A percentile compares a stretch with the other conserved stretches of the same genome.
Evolutionary conservation across 1,140 invertebrate genomes (phyloP).

Genomic region (Leptinotarsa defecta): DNA sequence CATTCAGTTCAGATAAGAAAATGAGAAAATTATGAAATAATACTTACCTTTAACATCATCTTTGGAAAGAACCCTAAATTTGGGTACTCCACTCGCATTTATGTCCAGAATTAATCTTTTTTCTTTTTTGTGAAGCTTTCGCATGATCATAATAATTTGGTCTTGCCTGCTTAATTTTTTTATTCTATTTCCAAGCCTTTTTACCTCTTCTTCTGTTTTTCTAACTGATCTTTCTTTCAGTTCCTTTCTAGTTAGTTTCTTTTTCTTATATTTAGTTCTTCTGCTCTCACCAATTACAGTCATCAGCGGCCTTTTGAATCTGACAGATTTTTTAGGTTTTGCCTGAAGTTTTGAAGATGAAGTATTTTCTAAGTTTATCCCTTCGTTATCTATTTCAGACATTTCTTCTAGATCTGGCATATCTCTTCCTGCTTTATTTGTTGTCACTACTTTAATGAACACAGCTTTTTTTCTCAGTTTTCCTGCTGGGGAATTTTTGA

Average conservation of each 20-base stretch:
- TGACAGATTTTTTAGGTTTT: slow-evolving; percentile 1
- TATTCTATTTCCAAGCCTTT: slow-evolving; percentile 21
- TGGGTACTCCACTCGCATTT: slow-evolving; percentile 12
- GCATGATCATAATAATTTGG: slow-evolving; percentile 35
- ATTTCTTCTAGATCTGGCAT: slow-evolving; percentile 16
- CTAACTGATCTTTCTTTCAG: neutral
- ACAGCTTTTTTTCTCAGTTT: slow-evolving; percentile 9
- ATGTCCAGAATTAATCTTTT: neutral
- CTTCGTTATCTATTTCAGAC: neutral
- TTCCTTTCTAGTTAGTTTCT: slow-evolving; percentile 16
- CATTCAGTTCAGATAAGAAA: no score
- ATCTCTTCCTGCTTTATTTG: slow-evolving; percentile 7
- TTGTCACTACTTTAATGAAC: slow-evolving; percentile 37
- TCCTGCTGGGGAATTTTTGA: neutral
- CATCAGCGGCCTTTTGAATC: neutral
- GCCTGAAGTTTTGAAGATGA: neutral
- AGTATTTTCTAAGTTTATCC: neutral
- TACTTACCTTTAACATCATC: slow-evolving; percentile 26
- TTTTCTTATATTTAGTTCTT: slow-evolving; percentile 9
- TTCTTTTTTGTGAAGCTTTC: slow-evolving; percentile 20
- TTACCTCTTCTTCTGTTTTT: slow-evolving; percentile 9
- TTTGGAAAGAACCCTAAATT: slow-evolving; percentile 28
- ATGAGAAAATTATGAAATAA: no score
- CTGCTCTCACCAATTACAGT: neutral
- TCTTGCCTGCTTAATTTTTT: slow-evolving; percentile 23